Conservation (phyloP, 1,140 invertebrate genomes). For the Meloidogyne hapla region DNA sequence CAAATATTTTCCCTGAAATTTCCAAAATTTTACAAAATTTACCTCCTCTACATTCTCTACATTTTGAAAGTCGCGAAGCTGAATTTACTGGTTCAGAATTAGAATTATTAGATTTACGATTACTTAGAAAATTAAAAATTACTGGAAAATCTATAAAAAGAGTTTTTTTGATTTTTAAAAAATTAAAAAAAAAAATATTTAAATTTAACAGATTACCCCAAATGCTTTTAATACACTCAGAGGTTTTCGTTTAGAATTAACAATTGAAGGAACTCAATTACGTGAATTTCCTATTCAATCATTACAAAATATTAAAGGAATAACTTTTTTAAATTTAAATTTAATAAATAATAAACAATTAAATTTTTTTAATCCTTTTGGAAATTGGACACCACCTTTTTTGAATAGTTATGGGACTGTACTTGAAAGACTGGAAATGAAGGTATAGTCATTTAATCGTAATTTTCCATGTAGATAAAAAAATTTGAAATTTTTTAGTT, state of each 20-base stretch:
- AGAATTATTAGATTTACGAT: constrained; percentile 34
- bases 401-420: neutral
- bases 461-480: too few species aligned
- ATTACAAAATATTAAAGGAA: constrained; percentile 36
- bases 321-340: constrained; percentile 30
- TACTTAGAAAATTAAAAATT: constrained; percentile 40
- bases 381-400: neutral
- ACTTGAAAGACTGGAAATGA: neutral
- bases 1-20: constrained; percentile 37
- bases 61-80: constrained; percentile 35
- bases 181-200: neutral
- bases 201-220: constrained; percentile 29
- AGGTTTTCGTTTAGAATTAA: constrained; percentile 33
- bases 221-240: constrained; percentile 33
- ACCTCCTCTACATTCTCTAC: constrained; percentile 41
- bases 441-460: too few species aligned
- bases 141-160: constrained; percentile 24
- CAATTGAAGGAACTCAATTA: constrained; percentile 35
- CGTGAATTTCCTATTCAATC: constrained; percentile 40
- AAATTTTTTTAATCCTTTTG: constrained; percentile 30
- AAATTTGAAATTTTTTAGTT: too few species aligned
- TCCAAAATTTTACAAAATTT: constrained; percentile 34
- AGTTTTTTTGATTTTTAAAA: neutral
- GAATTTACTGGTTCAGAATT: constrained; percentile 32
- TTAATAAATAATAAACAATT: constrained; percentile 37